Evolutionary conservation across 2,797 vertebrate species (phyloP).

Genomic region (Helicolenus hilgendorfi): DNA sequence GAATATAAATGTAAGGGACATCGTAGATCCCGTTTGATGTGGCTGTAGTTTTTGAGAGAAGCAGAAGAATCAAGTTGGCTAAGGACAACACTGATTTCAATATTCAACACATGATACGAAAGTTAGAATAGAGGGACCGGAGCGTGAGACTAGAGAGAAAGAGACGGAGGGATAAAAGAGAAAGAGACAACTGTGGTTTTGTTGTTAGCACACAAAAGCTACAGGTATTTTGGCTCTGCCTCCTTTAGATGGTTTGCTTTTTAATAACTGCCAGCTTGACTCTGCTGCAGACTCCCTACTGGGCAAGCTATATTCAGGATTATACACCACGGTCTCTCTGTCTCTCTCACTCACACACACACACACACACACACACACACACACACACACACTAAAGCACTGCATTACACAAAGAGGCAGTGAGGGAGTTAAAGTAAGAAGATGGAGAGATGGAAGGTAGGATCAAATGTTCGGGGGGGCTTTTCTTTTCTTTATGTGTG

Average conservation of each 20-base stretch:
- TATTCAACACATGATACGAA: background rate
- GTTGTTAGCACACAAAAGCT: background rate
- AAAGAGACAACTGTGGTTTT: background rate
- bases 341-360: background rate
- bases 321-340: background rate
- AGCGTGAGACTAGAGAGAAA: background rate
- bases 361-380: background rate
- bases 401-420: background rate
- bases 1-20: background rate
- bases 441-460: background rate
- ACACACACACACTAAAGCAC: background rate
- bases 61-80: background rate
- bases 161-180: background rate
- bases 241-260: slow-evolving; percentile 16
- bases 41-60: background rate
- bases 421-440: background rate
- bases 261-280: slow-evolving; percentile 26
- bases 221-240: slow-evolving; percentile 7
- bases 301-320: slow-evolving; percentile 12
- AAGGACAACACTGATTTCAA: background rate
- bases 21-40: background rate
- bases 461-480: slow-evolving; percentile 1
- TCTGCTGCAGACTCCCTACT: slow-evolving; percentile 25
- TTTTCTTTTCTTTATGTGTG: background rate
- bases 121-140: background rate